Evolutionary conservation across 2,797 vertebrate species (phyloP).

Genomic region (Sandelia bainsii): DNA sequence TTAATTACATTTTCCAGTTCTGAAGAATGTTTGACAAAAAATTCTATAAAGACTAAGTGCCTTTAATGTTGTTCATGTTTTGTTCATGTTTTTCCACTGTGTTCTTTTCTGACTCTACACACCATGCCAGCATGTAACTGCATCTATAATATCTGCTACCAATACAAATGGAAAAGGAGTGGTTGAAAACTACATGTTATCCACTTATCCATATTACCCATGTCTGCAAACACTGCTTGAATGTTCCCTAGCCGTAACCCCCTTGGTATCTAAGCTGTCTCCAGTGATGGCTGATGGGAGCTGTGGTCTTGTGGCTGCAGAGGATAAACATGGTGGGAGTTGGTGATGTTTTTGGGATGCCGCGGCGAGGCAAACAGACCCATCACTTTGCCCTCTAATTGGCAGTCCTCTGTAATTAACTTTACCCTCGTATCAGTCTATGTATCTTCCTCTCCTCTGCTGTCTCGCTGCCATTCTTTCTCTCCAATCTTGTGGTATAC

Average conservation of each 20-base stretch:
- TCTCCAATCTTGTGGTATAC: slow-evolving; percentile 76
- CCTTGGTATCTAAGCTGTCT: slow-evolving; percentile 65
- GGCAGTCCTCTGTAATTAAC: slow-evolving; percentile 74
- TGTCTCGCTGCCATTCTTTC: slow-evolving; percentile 71
- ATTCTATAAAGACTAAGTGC: slow-evolving; percentile 75
- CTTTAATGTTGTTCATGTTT: slow-evolving; percentile 54
- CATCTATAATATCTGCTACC: slow-evolving; percentile 12
- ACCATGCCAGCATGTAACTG: slow-evolving; percentile 10
- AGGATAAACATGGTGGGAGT: slow-evolving; percentile 80
- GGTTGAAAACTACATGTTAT: slow-evolving; percentile 28
- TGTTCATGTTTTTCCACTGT: slow-evolving; percentile 27
- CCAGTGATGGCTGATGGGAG: slow-evolving; percentile 76
- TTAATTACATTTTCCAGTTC: slow-evolving; percentile 55
- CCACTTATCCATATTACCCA: slow-evolving; percentile 49
- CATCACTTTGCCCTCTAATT: slow-evolving; percentile 77
- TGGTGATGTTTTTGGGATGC: slow-evolving; percentile 79
- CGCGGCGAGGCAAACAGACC: slow-evolving; percentile 76
- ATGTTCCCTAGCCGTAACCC: slow-evolving; percentile 64
- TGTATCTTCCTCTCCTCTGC: slow-evolving; percentile 60
- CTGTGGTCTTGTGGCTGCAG: slow-evolving; percentile 74
- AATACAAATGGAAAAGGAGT: slow-evolving; percentile 37
- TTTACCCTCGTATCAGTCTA: slow-evolving; percentile 66
- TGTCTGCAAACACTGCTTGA: slow-evolving; percentile 62
- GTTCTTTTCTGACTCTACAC: not conserved
- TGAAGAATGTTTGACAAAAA: slow-evolving; percentile 69